A percentile compares a stretch with the other conserved stretches of the same genome.
These are phyloP conservation scores for Semnornis frantzii DNA, from an alignment of 2,113 vertebrate genomes.

Conservation along the genomic window DNA sequence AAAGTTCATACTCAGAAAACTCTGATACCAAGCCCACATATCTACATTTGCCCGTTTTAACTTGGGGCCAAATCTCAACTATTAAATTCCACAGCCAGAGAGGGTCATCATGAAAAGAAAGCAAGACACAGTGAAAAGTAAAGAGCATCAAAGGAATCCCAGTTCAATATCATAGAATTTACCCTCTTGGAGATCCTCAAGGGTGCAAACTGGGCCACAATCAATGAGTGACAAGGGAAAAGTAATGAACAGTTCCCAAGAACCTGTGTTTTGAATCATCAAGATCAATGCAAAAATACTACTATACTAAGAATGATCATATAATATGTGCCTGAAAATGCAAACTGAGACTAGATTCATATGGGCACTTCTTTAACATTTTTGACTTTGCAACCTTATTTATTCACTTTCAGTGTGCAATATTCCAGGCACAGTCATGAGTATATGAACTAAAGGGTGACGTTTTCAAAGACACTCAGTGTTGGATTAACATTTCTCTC, in stretches of 20 bases:
- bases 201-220: background rate
- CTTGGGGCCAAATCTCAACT: background rate
- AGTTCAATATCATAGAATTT: background rate
- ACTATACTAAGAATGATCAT: background rate
- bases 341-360: background rate
- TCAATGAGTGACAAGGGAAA: background rate
- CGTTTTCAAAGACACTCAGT: slow-evolving; percentile 53
- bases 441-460: background rate
- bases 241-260: background rate
- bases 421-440: background rate
- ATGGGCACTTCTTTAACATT: background rate
- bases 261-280: background rate
- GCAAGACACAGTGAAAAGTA: background rate
- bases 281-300: background rate
- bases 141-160: background rate
- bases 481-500: slow-evolving; percentile 51
- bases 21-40: background rate
- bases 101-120: fast-evolving
- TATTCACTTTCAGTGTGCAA: background rate
- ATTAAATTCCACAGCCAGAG: background rate
- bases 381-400: background rate
- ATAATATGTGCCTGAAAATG: background rate
- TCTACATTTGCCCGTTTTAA: background rate
- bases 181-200: background rate
- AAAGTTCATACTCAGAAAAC: background rate